Conservation (phyloP, 2,113 vertebrate species). For the Labeo rohita region DNA sequence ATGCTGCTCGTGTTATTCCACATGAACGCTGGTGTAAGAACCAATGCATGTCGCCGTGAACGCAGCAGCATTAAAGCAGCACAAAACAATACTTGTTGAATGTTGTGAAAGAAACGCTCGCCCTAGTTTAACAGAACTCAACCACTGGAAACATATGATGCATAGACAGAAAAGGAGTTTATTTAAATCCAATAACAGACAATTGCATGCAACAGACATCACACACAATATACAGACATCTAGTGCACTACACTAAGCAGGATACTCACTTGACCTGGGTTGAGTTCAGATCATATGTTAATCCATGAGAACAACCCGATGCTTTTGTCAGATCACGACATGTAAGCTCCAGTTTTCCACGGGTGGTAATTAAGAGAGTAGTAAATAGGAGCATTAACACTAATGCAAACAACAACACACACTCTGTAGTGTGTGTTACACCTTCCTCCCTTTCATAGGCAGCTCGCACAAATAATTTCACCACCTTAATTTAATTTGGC, state of each 20-base stretch:
- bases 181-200: background rate
- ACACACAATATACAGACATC: constrained; percentile 40
- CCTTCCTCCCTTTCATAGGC: background rate
- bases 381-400: constrained; percentile 2
- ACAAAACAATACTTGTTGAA: constrained; percentile 77
- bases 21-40: constrained; percentile 15
- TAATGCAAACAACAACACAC: constrained; percentile 1
- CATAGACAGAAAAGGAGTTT: background rate
- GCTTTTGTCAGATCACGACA: constrained; percentile 68
- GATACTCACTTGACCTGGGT: constrained; percentile 75
- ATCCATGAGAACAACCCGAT: constrained; percentile 68
- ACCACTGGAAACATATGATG: background rate
- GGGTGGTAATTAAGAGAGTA: constrained; percentile 43
- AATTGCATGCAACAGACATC: constrained; percentile 35
- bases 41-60: background rate
- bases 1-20: background rate
- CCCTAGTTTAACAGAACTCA: background rate
- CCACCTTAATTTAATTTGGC: background rate
- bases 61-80: constrained; percentile 27
- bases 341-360: constrained; percentile 68
- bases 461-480: constrained; percentile 25
- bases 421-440: constrained; percentile 15
- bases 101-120: constrained; percentile 57
- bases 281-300: constrained; percentile 71
- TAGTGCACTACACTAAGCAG: constrained; percentile 58